Conservation (phyloP, 30 jellyfish, hydroid and myxozoan species). For the Catostylus mosaicus region DNA sequence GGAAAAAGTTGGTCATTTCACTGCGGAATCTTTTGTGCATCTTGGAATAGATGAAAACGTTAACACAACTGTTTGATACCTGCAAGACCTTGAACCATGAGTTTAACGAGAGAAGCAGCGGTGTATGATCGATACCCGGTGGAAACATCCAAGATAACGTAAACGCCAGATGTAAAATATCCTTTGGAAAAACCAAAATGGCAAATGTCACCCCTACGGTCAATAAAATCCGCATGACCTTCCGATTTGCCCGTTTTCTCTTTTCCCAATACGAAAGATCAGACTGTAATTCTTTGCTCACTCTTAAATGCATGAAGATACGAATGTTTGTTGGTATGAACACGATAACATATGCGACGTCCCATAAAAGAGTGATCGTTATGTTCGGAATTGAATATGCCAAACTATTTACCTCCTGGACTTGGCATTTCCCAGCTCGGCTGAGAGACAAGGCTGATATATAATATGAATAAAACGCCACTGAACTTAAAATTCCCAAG, state of each 20-base stretch:
- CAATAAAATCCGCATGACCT: constrained; percentile 51
- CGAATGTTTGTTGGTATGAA: constrained; percentile 59
- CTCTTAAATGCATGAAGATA: constrained; percentile 18
- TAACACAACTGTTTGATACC: constrained; percentile 72
- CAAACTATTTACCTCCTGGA: constrained; percentile 18
- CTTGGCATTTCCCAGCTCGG: constrained; percentile 54
- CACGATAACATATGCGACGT: constrained; percentile 29
- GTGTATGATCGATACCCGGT: constrained; percentile 39
- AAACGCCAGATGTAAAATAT: constrained; percentile 62
- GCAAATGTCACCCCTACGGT: constrained; percentile 63
- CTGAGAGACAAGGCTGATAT: constrained; percentile 20
- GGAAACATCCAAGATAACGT: constrained; percentile 69
- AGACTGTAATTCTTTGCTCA: constrained; percentile 2
- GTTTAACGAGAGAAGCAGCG: constrained; percentile 44
- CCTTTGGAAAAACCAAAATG: constrained; percentile 77
- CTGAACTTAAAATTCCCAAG: constrained; percentile 24
- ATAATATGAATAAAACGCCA: constrained; percentile 62
- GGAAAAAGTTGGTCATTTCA: not conserved
- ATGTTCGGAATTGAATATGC: constrained; percentile 69
- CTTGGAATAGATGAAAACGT: constrained; percentile 78
- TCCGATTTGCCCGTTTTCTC: constrained; percentile 28
- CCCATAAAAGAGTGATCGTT: constrained; percentile 20
- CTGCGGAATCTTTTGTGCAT: constrained; percentile 52
- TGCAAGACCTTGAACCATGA: constrained; percentile 68
- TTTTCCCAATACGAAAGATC: constrained; percentile 6